Conservation (phyloP, 2,113 vertebrate species). For the Gallinago media region DNA sequence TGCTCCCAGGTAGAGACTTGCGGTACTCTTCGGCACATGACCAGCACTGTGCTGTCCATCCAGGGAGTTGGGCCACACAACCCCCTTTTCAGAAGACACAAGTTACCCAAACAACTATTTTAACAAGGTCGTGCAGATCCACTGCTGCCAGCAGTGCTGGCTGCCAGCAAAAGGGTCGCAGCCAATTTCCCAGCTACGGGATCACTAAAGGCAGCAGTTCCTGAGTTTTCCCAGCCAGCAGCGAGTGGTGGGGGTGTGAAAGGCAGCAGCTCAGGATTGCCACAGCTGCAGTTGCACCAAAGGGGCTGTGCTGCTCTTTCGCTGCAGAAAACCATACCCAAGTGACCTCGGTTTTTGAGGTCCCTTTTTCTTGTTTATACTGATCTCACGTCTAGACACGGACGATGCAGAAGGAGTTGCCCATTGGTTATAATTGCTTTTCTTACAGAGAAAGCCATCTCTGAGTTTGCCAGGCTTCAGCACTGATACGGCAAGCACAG, state of each 20-base stretch:
- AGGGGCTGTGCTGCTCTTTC: background rate
- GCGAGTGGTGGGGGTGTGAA: background rate
- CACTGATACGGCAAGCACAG: accelerated
- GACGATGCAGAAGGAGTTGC: background rate
- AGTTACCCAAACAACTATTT: background rate
- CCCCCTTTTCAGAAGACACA: background rate
- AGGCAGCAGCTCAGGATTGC: background rate
- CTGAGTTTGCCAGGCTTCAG: background rate
- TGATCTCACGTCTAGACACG: background rate
- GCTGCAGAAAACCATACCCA: background rate
- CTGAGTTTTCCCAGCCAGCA: background rate
- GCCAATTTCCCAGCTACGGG: background rate
- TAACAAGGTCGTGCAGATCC: background rate
- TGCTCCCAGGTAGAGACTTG: background rate
- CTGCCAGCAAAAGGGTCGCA: background rate
- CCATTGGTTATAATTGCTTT: background rate
- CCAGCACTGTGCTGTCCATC: no score
- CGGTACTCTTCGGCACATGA: background rate
- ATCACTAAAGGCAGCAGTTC: background rate
- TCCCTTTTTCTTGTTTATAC: background rate
- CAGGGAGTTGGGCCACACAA: background rate
- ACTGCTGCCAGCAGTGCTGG: no score
- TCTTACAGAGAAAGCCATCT: background rate
- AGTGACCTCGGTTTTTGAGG: background rate
- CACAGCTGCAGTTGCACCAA: background rate